Percentiles rank a stretch among this genome's conserved stretches.
Conservation (phyloP, 2,888 invertebrate species). For the Drosophila nr. perissopoda region DNA sequence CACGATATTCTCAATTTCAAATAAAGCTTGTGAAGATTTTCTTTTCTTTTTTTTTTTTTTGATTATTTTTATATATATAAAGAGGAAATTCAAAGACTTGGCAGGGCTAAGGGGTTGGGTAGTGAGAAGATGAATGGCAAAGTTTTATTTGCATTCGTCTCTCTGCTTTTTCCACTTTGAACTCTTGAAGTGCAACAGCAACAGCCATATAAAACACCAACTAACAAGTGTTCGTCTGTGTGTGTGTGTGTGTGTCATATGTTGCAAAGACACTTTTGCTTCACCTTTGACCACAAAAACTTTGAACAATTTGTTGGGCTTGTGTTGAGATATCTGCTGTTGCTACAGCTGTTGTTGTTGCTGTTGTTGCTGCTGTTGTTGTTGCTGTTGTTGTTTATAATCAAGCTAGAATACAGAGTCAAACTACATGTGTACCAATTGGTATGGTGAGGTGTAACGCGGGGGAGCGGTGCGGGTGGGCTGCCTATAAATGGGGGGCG, state of each 20-base stretch:
- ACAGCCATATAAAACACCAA: constrained; percentile 24
- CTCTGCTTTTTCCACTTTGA: constrained; percentile 29
- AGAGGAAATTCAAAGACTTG: constrained; percentile 38
- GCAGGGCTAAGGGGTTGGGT: not conserved
- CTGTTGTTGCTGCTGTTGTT: accelerated
- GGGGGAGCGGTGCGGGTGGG: not conserved
- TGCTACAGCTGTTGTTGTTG: constrained; percentile 2
- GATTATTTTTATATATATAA: not conserved
- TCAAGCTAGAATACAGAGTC: constrained; percentile 57
- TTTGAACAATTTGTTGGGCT: constrained; percentile 61
- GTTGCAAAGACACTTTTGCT: constrained; percentile 57
- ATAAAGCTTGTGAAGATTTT: constrained; percentile 14
- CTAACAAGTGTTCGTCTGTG: constrained; percentile 4
- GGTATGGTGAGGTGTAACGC: not conserved
- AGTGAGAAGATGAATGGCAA: constrained; percentile 19
- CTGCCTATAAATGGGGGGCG: constrained; percentile 3
- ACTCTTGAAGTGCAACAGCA: constrained; percentile 36
- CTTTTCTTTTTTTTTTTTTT: not conserved
- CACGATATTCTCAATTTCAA: constrained; percentile 2
- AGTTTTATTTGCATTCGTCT: constrained; percentile 57
- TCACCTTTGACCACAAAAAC: constrained; percentile 72
- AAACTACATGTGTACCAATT: constrained; percentile 62
- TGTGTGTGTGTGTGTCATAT: constrained; percentile 25
- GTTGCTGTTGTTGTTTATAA: constrained; percentile 49
- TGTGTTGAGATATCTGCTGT: constrained; percentile 38